Percentiles rank a stretch among this genome's conserved stretches.
phyloP scores from a whole-genome alignment of 2,797 vertebrate species.

The Manis javanica region DNA sequence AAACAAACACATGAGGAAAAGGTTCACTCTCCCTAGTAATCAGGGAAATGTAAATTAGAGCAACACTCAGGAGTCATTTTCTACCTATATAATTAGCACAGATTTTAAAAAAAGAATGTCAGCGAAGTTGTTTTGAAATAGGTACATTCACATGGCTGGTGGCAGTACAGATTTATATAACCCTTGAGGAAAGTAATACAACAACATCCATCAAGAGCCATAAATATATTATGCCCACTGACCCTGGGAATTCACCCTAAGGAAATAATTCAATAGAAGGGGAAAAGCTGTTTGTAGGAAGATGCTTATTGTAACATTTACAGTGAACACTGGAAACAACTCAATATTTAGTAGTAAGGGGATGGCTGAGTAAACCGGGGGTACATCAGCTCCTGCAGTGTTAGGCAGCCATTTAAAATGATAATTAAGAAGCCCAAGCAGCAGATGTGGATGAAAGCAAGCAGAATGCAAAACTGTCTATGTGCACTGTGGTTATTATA shows the following conservation, averaged over 20 bases:
- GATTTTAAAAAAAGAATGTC: background rate
- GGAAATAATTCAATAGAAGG: constrained; percentile 24
- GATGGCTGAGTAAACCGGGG: background rate
- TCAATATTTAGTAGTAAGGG: background rate
- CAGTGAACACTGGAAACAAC: background rate
- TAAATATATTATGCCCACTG: constrained; percentile 45
- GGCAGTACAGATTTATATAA: constrained; percentile 30
- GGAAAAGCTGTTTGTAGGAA: background rate
- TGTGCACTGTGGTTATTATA: background rate
- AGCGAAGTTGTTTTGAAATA: constrained; percentile 54
- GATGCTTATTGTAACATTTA: background rate
- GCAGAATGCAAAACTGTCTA: background rate
- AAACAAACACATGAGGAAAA: constrained; percentile 38
- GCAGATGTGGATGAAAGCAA: background rate
- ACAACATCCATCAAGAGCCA: constrained; percentile 44
- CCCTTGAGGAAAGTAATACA: constrained; percentile 12
- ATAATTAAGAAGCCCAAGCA: constrained; percentile 19
- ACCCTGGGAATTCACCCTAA: constrained; percentile 61
- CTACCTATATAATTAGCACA: constrained; percentile 74
- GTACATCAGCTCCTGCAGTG: background rate
- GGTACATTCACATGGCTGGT: background rate
- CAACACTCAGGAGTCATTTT: constrained; percentile 64
- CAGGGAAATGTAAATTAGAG: constrained; percentile 77
- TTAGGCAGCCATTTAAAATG: background rate
- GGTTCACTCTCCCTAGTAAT: constrained; percentile 63